A percentile compares a stretch with the other conserved stretches of the same genome.
phyloP scores from a whole-genome alignment of 1,140 invertebrate species.

The Antheraea pernyi region DNA sequence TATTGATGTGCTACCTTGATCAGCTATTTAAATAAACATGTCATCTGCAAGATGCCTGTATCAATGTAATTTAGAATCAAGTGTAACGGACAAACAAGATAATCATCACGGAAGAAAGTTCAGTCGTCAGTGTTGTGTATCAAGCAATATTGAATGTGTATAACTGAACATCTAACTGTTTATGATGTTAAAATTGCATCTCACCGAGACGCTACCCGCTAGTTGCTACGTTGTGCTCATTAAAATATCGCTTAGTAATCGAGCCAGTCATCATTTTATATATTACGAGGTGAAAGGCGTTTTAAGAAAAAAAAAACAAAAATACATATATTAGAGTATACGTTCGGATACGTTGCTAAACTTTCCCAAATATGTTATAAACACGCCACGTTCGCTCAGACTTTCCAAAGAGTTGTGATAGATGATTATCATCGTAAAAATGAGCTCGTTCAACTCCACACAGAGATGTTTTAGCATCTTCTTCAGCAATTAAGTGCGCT shows the following conservation, averaged over 20 bases:
- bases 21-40: too few relatives aligned
- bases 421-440: slow-evolving; percentile 39
- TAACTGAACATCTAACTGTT: slow-evolving; percentile 1
- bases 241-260: slow-evolving; percentile 18
- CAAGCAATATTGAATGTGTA: background rate
- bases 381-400: slow-evolving; percentile 24
- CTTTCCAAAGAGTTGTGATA: slow-evolving; percentile 29
- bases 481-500: slow-evolving; percentile 39
- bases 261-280: slow-evolving; percentile 21
- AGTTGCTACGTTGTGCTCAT: slow-evolving; percentile 13
- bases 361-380: slow-evolving; percentile 42
- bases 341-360: slow-evolving; percentile 36
- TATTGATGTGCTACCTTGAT: too few relatives aligned
- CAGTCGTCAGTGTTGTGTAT: background rate
- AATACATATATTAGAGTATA: slow-evolving; percentile 29
- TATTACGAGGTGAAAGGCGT: slow-evolving; percentile 35
- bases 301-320: background rate
- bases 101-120: background rate
- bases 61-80: too few relatives aligned
- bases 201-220: background rate
- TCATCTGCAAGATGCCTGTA: too few relatives aligned
- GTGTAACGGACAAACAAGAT: background rate
- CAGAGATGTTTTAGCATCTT: slow-evolving; percentile 21
- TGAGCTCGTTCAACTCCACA: slow-evolving; percentile 30
- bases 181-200: slow-evolving; percentile 4